Conservation (phyloP, 53 echinoderm and acorn worm genomes). For the Crossaster papposus region DNA sequence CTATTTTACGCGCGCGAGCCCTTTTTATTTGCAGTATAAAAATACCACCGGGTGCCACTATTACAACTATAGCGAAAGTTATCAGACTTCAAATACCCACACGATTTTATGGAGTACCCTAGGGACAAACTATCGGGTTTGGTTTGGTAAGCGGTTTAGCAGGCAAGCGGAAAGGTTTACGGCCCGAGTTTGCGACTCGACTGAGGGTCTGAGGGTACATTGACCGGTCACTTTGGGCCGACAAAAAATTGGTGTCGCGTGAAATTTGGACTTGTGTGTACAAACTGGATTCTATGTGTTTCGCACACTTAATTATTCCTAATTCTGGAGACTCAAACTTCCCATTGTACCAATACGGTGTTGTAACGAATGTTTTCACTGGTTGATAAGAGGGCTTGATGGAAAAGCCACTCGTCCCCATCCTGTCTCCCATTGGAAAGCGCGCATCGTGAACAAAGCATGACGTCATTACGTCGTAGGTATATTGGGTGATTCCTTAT, state of each 20-base stretch:
- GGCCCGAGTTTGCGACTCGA: neutral
- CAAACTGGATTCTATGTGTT: too few relatives aligned
- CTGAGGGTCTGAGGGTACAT: neutral
- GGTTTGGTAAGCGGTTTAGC: neutral
- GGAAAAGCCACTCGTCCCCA: too few relatives aligned
- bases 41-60: neutral
- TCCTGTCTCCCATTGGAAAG: too few relatives aligned
- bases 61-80: neutral
- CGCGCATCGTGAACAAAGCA: too few relatives aligned
- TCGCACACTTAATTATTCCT: too few relatives aligned
- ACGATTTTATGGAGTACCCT: neutral
- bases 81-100: neutral
- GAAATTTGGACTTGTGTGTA: neutral
- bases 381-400: too few relatives aligned
- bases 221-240: conserved; percentile 4
- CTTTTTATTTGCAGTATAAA: neutral
- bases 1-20: neutral
- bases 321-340: too few relatives aligned
- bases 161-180: neutral
- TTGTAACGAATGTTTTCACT: too few relatives aligned
- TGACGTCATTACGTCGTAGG: too few relatives aligned
- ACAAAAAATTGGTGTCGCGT: neutral
- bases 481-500: too few relatives aligned
- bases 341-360: too few relatives aligned
- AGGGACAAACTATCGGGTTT: neutral